A percentile compares a stretch with the other conserved stretches of the same genome.
Conservation (phyloP, 2,888 invertebrate species). For the Fragum whitleyi region DNA sequence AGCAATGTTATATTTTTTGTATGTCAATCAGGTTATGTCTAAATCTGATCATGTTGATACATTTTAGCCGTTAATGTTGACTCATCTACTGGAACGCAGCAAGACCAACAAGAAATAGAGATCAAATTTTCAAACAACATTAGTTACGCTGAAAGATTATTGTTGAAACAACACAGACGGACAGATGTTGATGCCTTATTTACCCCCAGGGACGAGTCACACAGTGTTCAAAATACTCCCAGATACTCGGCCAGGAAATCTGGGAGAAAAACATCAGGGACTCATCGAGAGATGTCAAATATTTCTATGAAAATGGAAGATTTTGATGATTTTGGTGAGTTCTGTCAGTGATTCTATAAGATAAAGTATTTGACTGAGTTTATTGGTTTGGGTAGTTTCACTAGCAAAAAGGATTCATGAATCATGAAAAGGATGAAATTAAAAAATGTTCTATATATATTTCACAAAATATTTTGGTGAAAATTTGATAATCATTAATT, state of each 20-base stretch:
- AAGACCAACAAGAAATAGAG: conserved; percentile 68
- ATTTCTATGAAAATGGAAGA: conserved; percentile 59
- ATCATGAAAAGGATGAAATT: too few relatives aligned
- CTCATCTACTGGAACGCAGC: conserved; percentile 73
- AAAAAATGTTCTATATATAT: too few relatives aligned
- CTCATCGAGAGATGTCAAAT: conserved; percentile 38
- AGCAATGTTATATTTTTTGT: too few relatives aligned
- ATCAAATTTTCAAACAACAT: conserved; percentile 78
- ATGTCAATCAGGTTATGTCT: too few relatives aligned
- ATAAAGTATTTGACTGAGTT: too few relatives aligned
- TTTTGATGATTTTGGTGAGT: conserved; percentile 60
- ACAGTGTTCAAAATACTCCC: conserved; percentile 30
- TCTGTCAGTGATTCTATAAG: not conserved
- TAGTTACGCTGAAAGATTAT: conserved; percentile 82
- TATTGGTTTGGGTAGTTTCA: not conserved
- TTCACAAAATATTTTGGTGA: too few relatives aligned
- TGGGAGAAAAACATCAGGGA: conserved; percentile 25
- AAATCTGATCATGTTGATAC: not conserved
- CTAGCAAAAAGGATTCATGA: too few relatives aligned
- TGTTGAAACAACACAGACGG: conserved; percentile 83
- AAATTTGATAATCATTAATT: too few relatives aligned
- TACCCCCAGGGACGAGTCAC: conserved; percentile 60
- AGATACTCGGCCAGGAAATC: conserved; percentile 42
- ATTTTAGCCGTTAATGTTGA: conserved; percentile 74
- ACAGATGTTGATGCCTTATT: conserved; percentile 72